These are phyloP conservation scores for Acanthurus lineatus DNA, from an alignment of 2,797 vertebrate genomes.

Conservation along the genomic window DNA sequence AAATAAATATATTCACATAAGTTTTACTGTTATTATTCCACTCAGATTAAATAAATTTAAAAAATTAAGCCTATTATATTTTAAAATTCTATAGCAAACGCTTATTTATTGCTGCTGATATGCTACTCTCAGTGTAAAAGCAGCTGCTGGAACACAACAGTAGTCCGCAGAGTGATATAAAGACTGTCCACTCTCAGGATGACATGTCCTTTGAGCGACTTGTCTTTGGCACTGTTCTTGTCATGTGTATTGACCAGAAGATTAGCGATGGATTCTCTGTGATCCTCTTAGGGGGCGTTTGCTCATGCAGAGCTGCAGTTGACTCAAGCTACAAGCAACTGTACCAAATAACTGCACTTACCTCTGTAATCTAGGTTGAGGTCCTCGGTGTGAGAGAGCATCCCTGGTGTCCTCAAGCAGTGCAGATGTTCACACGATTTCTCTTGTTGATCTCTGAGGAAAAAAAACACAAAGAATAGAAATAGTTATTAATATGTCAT, in stretches of 20 bases:
- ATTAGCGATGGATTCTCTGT: conserved; percentile 77
- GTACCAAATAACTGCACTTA: conserved; percentile 74
- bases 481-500: neutral
- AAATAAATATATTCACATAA: neutral
- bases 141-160: neutral
- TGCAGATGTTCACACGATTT: conserved; percentile 58
- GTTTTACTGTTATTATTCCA: neutral
- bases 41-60: neutral
- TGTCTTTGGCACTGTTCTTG: conserved; percentile 68
- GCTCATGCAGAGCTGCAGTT: conserved; percentile 70
- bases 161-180: conserved; percentile 17
- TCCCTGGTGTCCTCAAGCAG: conserved; percentile 76
- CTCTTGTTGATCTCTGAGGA: conserved; percentile 53
- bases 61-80: neutral
- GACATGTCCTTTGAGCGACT: conserved; percentile 72
- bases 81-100: conserved; percentile 1
- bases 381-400: conserved; percentile 71
- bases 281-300: conserved; percentile 81
- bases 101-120: neutral
- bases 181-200: conserved; percentile 35
- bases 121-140: neutral
- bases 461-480: conserved; percentile 22
- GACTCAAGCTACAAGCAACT: conserved; percentile 51
- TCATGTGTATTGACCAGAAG: conserved; percentile 77
- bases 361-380: conserved; percentile 77